Percentiles rank a stretch among this genome's conserved stretches.
phyloP scores from a whole-genome alignment of 1,140 invertebrate species.

The Phymorhynchus buccinoides region DNA sequence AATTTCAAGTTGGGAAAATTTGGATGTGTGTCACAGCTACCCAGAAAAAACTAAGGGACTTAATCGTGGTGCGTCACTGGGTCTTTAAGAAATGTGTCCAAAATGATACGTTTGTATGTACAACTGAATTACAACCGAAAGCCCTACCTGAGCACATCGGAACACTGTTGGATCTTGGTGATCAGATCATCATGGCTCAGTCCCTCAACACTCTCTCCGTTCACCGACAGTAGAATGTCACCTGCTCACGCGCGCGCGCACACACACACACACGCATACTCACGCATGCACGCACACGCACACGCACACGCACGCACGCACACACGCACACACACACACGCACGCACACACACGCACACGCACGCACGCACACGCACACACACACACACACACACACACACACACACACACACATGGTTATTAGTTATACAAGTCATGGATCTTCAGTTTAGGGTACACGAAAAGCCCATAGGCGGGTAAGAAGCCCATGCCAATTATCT shows the following conservation, averaged over 20 bases:
- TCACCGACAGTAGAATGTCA: constrained; percentile 95
- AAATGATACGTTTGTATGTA: no score
- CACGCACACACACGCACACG: neutral
- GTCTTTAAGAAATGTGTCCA: no score
- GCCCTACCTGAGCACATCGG: constrained; percentile 83
- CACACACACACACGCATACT: constrained; percentile 2
- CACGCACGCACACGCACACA: no score
- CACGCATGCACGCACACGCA: neutral
- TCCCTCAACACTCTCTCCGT: constrained; percentile 90
- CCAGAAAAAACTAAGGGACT: no score
- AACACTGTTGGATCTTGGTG: constrained; percentile 90
- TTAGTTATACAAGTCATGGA: neutral
- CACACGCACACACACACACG: neutral
- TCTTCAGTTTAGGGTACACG: no score
- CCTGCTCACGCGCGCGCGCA: constrained; percentile 70
- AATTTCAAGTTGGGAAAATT: no score
- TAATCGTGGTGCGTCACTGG: no score
- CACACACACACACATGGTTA: neutral
- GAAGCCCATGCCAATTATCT: no score
- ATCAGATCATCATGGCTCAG: constrained; percentile 92
- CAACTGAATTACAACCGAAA: no score
- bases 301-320: neutral
- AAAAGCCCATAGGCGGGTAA: no score
- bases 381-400: no score
- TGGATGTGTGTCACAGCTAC: no score